Conservation (phyloP, 2,888 invertebrate genomes). For the Mechanitis messenoides region DNA sequence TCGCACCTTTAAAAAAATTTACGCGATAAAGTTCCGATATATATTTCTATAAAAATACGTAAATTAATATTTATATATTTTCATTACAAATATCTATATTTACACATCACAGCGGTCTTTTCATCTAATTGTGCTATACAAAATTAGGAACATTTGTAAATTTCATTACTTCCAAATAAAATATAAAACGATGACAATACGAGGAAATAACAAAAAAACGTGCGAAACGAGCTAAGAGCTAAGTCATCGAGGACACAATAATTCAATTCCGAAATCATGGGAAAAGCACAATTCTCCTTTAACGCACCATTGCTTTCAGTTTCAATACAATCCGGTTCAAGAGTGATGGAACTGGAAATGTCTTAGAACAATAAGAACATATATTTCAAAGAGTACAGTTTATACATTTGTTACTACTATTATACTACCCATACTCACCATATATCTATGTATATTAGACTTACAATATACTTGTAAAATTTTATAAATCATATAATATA, state of each 20-base stretch:
- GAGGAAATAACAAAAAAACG: constrained; percentile 33
- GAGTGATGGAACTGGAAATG: constrained; percentile 4
- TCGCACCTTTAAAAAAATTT: no score
- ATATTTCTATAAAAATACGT: neutral
- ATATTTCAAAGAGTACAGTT: neutral
- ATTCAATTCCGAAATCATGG: constrained; percentile 50
- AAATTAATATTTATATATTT: no score
- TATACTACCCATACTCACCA: no score
- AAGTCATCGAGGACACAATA: constrained; percentile 46
- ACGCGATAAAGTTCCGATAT: no score
- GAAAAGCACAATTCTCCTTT: constrained; percentile 43
- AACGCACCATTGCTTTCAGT: constrained; percentile 39
- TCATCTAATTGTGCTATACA: neutral
- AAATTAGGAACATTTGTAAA: constrained; percentile 1
- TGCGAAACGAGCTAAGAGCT: constrained; percentile 34
- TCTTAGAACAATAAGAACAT: neutral
- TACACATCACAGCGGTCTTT: neutral
- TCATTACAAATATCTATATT: no score
- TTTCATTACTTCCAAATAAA: constrained; percentile 4
- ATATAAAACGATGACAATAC: neutral
- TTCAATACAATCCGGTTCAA: constrained; percentile 13
- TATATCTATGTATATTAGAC: no score
- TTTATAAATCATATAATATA: no score
- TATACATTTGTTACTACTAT: no score
- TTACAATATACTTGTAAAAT: no score